Base-by-base conservation (phyloP, 2,888 invertebrate species). In the Arctia plantaginis region DNA sequence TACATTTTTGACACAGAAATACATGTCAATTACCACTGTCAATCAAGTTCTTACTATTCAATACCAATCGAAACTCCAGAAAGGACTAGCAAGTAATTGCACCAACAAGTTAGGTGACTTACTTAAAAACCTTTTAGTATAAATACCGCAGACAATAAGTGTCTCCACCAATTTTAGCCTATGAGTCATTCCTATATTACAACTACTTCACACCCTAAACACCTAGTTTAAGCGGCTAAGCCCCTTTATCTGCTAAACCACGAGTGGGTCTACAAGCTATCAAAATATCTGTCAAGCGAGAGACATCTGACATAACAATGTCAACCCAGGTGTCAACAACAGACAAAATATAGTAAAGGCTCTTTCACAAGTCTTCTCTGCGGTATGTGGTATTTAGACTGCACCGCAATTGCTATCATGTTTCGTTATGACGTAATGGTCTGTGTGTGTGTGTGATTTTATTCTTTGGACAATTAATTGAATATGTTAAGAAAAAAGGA, bases 231-330 rank as follows among this genome's bases (percentile, higher is more conserved):
- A 83, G 77, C 77, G 80, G 78, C 77, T 87, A 87, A 87, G 85
- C 86, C 79, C 85, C 86, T 88, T 55, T 91, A 93, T 93, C 93
- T 91, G 81, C 81, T 82, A 86, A 90, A 39, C 93, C 91, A 88
- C 86, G 89, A 83, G 84, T 85, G 85, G 86, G 87, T 79, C 79
- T 82, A 73, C 81, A n/a, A 72, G 82, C 77, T 85, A 87, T 88
- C 87, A 83, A 82, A 83, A 85, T 71, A 79, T 87, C 87, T 91
- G 91, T 91, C 92, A 91, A 85, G 82, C 86, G 75, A 78, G 85
- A 75, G 76, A 79, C 79, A 77, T 82, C 77, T 67, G 15, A 35
- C 70, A 84, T 80, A 82, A 76, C 82, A 80, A 78, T 82, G 77
- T 83, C 80, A 80, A 78, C 71, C 74, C 76, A 77, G 75, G 68